phyloP scores from a whole-genome alignment of 2,888 invertebrate species.

The Dryadula phaetusa region DNA sequence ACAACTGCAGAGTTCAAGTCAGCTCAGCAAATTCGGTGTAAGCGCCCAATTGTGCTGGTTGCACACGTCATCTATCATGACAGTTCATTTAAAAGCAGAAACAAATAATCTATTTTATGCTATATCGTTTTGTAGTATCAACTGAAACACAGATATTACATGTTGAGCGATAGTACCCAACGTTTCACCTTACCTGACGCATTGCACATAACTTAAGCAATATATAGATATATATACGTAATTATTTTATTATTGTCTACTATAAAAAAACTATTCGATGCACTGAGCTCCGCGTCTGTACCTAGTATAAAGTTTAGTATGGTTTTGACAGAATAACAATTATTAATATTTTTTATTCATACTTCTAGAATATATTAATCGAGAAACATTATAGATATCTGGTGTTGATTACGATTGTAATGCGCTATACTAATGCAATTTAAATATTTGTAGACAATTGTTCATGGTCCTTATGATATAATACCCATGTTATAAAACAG shows the following conservation, averaged over 20 bases:
- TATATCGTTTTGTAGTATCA: too few species aligned
- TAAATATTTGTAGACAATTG: slow-evolving; percentile 21
- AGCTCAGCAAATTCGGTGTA: too few species aligned
- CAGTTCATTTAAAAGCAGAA: background rate
- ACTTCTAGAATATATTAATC: background rate
- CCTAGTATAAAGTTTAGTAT: background rate
- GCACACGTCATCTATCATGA: background rate
- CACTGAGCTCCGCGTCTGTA: too few species aligned
- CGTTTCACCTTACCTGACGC: too few species aligned
- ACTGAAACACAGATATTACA: too few species aligned
- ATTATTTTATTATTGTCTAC: too few species aligned
- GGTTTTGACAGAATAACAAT: background rate
- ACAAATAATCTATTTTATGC: too few species aligned
- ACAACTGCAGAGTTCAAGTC: background rate
- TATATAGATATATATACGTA: too few species aligned
- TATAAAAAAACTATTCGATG: too few species aligned
- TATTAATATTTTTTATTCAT: background rate
- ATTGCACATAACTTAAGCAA: too few species aligned
- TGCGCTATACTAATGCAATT: slow-evolving; percentile 3
- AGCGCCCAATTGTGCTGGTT: too few species aligned
- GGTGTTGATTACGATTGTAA: background rate
- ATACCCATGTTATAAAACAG: background rate
- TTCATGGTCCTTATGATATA: slow-evolving; percentile 9
- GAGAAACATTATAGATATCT: background rate
- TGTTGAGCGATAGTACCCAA: too few species aligned